Percentiles rank a stretch among this genome's conserved stretches.
Evolutionary conservation across 2,888 invertebrate species (phyloP).

Genomic region (Selenia dentaria): DNA sequence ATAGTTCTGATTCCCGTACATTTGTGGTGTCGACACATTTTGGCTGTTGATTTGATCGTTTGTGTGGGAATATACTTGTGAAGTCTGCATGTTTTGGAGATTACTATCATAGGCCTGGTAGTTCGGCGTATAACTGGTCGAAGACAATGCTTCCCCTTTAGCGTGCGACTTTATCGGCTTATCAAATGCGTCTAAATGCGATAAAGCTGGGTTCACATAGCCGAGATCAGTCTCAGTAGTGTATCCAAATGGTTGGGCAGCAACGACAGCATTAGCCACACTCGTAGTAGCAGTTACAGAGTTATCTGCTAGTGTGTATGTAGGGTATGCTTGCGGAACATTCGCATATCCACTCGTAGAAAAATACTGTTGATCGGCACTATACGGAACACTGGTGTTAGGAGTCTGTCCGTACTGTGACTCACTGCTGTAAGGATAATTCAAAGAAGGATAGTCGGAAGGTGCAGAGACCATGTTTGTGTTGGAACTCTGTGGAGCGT

Average conservation of each 20-base stretch:
- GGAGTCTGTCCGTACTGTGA: constrained; percentile 39
- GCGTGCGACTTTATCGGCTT: constrained; percentile 76
- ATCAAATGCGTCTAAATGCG: constrained; percentile 64
- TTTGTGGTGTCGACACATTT: constrained; percentile 25
- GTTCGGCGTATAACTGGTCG: constrained; percentile 40
- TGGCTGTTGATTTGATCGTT: constrained; percentile 11
- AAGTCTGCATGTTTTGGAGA: constrained; percentile 17
- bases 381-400: constrained; percentile 35
- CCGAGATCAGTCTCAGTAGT: constrained; percentile 33
- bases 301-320: constrained; percentile 57
- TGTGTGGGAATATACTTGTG: constrained; percentile 23
- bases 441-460: constrained; percentile 52
- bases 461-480: constrained; percentile 55
- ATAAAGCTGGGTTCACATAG: constrained; percentile 43
- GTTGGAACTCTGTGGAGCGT: constrained; percentile 53
- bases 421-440: constrained; percentile 58
- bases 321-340: constrained; percentile 55
- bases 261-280: constrained; percentile 31
- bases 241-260: constrained; percentile 43
- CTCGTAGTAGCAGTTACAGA: constrained; percentile 45
- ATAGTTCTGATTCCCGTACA: constrained; percentile 16
- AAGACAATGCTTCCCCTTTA: constrained; percentile 66
- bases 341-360: constrained; percentile 49
- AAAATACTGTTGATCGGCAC: constrained; percentile 51
- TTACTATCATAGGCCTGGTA: constrained; percentile 40